Evolutionary conservation across 2,888 invertebrate species (phyloP), one percentile per base, ranked within the genome.

Genomic region (Marronus borbonicus): DNA sequence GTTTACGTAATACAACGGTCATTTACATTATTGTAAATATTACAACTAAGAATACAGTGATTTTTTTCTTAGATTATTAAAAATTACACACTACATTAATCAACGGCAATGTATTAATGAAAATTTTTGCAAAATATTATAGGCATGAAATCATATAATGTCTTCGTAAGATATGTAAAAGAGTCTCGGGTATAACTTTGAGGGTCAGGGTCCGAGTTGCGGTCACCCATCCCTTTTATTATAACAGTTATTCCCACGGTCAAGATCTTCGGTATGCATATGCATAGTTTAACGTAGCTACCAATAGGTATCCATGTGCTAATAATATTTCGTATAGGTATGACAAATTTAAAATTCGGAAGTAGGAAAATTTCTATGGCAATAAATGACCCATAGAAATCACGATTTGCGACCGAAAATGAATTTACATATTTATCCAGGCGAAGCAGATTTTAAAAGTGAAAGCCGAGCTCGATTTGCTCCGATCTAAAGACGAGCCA

Each of bases 401-500:
- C 80, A 80, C 77, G 78, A 80, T 81, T 80, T 17, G 31, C 58
- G 58, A 36, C 70, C 49, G 31, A 36, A 70, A 58, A 55, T 70
- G 70, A 70, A 70, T 70, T 70, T 70, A 70, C 70, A 70, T 70
- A 70, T 20, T 24, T 70, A 58, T 70, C 17, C 36, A 8, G 20
- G 58, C 31, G 55, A 17, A 36, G 58, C 66, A 76, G 79, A 81
- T 80, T 81, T 81, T 80, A 76, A 74, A 79, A 75, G 80, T 80
- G 60, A 77, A 80, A 66, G 39, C 70, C 70, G 58, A 14, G 12
- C 49, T 76, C 76, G 79, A 77, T 80, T 80, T 74, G 77, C 72
- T 55, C 69, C 75, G 75, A 62, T 79, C 76, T 70, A 76, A 70
- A 76, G 78, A 80, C 74, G 80, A 76, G 62, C 74, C 80, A 80